A percentile compares a stretch with the other conserved stretches of the same genome.
These are phyloP conservation scores for Scomber colias DNA, from an alignment of 2,113 vertebrate genomes.

Conservation along the genomic window DNA sequence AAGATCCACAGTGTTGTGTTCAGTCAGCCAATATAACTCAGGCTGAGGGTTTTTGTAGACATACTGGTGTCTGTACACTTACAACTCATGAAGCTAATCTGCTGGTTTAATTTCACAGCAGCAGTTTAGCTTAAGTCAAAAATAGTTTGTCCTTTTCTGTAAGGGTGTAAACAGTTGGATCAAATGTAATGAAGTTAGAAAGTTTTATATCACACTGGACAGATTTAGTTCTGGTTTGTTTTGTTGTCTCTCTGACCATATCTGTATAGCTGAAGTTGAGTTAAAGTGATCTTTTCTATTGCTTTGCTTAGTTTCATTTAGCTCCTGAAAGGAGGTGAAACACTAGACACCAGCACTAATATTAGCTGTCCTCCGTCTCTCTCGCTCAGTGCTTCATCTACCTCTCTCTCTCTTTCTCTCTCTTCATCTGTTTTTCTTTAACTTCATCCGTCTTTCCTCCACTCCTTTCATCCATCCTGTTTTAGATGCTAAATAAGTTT, in stretches of 20 bases:
- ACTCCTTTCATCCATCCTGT: conserved; percentile 33
- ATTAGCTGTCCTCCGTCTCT: background rate
- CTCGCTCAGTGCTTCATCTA: background rate
- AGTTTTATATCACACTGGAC: too few relatives aligned
- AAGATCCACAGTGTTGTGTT: background rate
- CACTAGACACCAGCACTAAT: background rate
- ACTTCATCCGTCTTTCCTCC: conserved; percentile 11
- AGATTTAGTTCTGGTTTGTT: background rate
- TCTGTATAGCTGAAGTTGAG: background rate
- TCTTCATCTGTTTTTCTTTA: background rate
- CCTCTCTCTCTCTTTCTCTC: background rate
- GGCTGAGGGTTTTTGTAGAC: conserved; percentile 11
- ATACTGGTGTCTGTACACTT: background rate
- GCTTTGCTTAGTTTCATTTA: conserved; percentile 24
- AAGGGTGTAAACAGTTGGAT: too few relatives aligned
- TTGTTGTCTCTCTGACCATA: background rate
- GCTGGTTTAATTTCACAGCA: too few relatives aligned
- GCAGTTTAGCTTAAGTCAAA: too few relatives aligned
- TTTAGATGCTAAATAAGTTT: conserved; percentile 49
- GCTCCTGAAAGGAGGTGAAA: background rate
- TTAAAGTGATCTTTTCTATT: background rate
- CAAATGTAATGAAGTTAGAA: too few relatives aligned
- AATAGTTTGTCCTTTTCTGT: too few relatives aligned
- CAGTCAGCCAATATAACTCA: background rate
- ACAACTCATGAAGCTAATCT: background rate